Evolutionary conservation across 2,888 invertebrate genomes (phyloP).

Genomic region (Andricus quercusramuli): DNA sequence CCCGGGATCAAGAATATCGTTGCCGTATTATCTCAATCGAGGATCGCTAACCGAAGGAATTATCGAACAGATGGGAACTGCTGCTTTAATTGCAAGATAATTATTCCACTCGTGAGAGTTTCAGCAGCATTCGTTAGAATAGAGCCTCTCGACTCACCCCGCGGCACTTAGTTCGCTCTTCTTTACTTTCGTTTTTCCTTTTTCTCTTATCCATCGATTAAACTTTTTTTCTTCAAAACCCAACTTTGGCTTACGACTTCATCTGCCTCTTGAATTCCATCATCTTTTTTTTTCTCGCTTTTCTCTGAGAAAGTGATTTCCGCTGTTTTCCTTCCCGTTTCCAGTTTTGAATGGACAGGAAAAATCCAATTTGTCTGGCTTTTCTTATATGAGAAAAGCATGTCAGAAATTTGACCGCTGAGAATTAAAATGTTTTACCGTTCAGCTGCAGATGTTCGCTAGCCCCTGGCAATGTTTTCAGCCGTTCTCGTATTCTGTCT

Average conservation of each 20-base stretch:
- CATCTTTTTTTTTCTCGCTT: neutral
- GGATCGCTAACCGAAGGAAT: constrained; percentile 38
- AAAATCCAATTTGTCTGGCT: neutral
- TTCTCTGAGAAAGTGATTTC: neutral
- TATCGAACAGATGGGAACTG: constrained; percentile 37
- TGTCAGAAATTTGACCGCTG: constrained; percentile 4
- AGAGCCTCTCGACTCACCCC: neutral
- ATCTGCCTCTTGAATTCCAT: neutral
- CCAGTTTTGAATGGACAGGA: neutral
- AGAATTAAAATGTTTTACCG: constrained; percentile 43
- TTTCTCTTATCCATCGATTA: constrained; percentile 7
- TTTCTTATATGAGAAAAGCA: neutral
- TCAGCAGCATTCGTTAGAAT: constrained; percentile 30
- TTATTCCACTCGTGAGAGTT: constrained; percentile 38
- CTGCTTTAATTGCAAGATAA: constrained; percentile 39
- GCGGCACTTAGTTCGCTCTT: neutral
- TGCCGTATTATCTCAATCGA: constrained; percentile 38
- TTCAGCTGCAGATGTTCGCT: neutral
- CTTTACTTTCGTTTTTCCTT: neutral
- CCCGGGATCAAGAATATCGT: constrained; percentile 34
- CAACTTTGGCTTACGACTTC: constrained; percentile 12
- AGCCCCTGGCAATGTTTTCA: neutral
- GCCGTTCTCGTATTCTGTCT: neutral
- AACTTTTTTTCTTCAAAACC: constrained; percentile 14
- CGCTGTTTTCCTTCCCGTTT: neutral